Conservation (phyloP, 2,113 vertebrate genomes). For the Callorhinus ursinus region DNA sequence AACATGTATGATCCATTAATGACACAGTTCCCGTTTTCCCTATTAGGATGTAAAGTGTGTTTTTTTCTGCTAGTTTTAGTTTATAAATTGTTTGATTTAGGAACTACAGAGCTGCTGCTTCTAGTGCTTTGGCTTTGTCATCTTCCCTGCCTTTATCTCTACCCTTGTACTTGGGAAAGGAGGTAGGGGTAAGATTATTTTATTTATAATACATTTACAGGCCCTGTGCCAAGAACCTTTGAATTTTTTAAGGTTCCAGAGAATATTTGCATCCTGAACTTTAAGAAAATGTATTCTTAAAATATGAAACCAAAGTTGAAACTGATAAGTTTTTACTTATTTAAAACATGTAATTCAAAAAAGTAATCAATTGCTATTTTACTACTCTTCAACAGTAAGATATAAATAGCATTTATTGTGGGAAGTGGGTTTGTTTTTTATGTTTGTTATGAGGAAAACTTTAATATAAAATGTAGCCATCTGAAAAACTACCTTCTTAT, state of each 20-base stretch:
- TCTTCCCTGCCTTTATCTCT: not conserved
- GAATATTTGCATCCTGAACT: not conserved
- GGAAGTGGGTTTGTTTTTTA: not conserved
- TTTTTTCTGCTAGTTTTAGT: not conserved
- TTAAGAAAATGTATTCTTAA: not conserved
- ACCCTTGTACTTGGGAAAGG: not conserved
- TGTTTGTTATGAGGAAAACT: not conserved
- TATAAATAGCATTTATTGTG: not conserved
- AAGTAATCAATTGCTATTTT: not conserved
- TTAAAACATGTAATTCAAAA: not conserved
- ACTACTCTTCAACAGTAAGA: not conserved
- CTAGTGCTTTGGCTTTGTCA: not conserved
- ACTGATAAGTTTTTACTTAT: not conserved
- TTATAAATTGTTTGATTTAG: not conserved
- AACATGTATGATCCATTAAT: not conserved
- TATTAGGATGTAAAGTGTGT: not conserved
- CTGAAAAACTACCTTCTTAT: not conserved
- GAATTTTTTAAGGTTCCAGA: not conserved
- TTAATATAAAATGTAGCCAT: not conserved
- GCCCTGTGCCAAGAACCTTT: not conserved
- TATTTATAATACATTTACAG: not conserved
- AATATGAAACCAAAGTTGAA: not conserved
- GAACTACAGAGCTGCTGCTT: not conserved
- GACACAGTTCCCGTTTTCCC: not conserved
- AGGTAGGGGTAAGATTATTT: not conserved